Conservation (phyloP, 2,113 vertebrate species). For the Elephantulus edwardii region DNA sequence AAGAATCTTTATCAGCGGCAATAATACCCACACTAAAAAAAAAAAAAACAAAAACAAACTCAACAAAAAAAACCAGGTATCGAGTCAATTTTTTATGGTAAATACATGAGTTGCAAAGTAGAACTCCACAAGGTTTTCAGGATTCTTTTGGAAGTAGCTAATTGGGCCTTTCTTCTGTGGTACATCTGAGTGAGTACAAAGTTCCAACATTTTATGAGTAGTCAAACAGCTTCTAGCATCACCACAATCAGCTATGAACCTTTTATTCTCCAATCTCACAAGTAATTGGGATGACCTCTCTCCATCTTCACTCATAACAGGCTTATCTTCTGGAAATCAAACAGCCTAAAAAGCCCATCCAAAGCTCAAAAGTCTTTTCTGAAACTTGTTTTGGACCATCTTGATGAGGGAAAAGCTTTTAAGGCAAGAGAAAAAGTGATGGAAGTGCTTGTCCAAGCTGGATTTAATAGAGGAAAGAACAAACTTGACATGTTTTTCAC, state of each 20-base stretch:
- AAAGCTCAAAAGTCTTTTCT: neutral
- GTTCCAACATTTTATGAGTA: too few species aligned
- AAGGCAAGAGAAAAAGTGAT: neutral
- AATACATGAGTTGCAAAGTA: too few species aligned
- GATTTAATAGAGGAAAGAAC: neutral
- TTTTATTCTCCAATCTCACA: neutral
- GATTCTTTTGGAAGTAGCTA: too few species aligned
- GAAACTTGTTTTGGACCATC: neutral
- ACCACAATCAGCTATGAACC: neutral
- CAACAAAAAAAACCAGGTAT: too few species aligned
- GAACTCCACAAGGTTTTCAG: too few species aligned
- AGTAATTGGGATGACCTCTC: neutral
- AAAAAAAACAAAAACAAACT: too few species aligned
- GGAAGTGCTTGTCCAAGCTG: neutral
- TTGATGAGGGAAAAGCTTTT: neutral
- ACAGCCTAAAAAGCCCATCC: neutral
- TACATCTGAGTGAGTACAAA: too few species aligned
- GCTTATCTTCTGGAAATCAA: neutral
- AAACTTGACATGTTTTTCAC: neutral
- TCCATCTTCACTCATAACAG: neutral
- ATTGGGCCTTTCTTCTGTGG: too few species aligned
- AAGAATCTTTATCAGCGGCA: neutral
- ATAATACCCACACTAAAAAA: neutral
- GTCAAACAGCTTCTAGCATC: too few species aligned
- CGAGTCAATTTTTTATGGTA: too few species aligned